Evolutionary conservation across 2,888 invertebrate species (phyloP), one percentile per base, ranked within the genome.

Genomic region (Tholera decimalis): DNA sequence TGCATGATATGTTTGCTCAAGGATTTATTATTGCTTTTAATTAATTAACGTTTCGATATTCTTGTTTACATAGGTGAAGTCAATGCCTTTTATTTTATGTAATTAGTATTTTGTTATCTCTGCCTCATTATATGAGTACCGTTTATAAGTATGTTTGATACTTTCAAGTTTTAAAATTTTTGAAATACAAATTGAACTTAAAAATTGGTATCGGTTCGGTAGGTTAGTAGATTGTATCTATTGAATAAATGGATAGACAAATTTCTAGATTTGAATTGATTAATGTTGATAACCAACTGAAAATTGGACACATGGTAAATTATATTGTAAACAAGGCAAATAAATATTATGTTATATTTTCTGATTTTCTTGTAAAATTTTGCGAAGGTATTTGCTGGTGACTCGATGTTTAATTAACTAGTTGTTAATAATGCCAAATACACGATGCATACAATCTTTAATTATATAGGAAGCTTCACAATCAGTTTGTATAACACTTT

Each of bases 11-110:
- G 30, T 56, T 43, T 49, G 6, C 35, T 58, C 39, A 70, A 77
- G 73, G 47, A 37, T 77, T 56, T 57, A 37, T 76, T 54, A 53
- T 57, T 50, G 41, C 73, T 73, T 54, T 74, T 77, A 73, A 57
- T 72, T 77, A 75, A 73, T 64, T 60, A 55, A 24, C n/a, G 22
- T 26, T 33, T 20, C 5, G 30, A 47, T 79, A 69, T 44, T 55
- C 55, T 58, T 78, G 79, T 75, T 73, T 68, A 67, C 47, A 30
- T 28, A 20, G 1, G 18, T 67, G 22, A 44, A 46, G 44, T 35
- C 18, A 54, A 18, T 41, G 47, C 37, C 49, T 49, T 44, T 13
- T 57, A 49, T 55, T 33, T 49, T 51, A 41, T 28, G 37, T 41
- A 37, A 68, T 65, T 26, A 63, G 35, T 35, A 62, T 44, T 49